These are phyloP conservation scores for Dendroctonus valens DNA, from an alignment of 1,140 invertebrate species.

Conservation along the genomic window DNA sequence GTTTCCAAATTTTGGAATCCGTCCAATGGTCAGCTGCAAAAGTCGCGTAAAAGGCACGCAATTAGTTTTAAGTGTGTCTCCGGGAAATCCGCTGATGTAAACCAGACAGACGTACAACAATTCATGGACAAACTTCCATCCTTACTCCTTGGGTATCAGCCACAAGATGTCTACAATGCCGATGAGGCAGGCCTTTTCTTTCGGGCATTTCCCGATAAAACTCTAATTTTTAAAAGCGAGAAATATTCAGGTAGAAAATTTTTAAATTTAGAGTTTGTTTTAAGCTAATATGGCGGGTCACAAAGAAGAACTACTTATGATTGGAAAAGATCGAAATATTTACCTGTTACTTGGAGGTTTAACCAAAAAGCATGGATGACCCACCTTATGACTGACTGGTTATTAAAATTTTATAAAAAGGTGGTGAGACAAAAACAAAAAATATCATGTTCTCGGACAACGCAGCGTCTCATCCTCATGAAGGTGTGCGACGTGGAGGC, in stretches of 20 bases:
- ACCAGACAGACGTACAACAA: too few relatives aligned
- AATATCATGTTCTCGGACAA: slow-evolving; percentile 44
- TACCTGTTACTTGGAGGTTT: slow-evolving; percentile 6
- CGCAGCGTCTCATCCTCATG: slow-evolving; percentile 40
- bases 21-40: too few relatives aligned
- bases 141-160: slow-evolving; percentile 8
- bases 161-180: slow-evolving; percentile 44
- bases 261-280: slow-evolving; percentile 51
- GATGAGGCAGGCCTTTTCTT: slow-evolving; percentile 35
- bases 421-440: slow-evolving; percentile 50
- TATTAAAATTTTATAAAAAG: slow-evolving; percentile 44
- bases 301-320: slow-evolving; percentile 33
- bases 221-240: slow-evolving; percentile 21
- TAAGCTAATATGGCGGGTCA: slow-evolving; percentile 44
- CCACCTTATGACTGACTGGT: slow-evolving; percentile 12
- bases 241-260: slow-evolving; percentile 49
- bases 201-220: slow-evolving; percentile 32
- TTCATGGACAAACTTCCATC: too few relatives aligned
- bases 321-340: slow-evolving; percentile 2
- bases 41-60: too few relatives aligned
- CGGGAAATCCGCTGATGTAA: too few relatives aligned
- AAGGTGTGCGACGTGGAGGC: too few relatives aligned
- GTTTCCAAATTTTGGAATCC: too few relatives aligned
- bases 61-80: too few relatives aligned
- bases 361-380: slow-evolving; percentile 11